Base-by-base conservation (phyloP, 2,888 invertebrate genomes). In the Dryadula phaetusa region DNA sequence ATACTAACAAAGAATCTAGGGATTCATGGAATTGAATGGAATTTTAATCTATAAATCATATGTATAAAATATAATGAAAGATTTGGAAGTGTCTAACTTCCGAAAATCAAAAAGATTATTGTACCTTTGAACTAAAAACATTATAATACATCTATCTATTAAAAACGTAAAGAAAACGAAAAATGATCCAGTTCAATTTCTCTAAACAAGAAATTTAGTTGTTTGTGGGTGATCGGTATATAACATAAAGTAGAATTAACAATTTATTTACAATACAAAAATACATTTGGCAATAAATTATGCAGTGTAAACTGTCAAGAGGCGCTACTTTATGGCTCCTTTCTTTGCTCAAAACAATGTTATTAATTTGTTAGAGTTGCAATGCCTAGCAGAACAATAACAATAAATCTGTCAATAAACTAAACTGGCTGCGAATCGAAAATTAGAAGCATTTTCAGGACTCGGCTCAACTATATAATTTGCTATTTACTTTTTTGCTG, bases 351-450 rank as follows among this genome's bases (percentile, higher is more conserved):
- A 58, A 62, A 66, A 66, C 70, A 73, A 73, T 72, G 71, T 74
- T 79, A 79, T 79, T 81, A 79, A 79, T 80, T 82, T 71, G 77
- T 78, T 79, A 76, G 75, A 75, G 73, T 67, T 52, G 62, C 61
- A 66, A 34, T 32, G 63, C 40, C 68, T 66, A 69, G 61, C 70
- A 42, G 70, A 67, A 72, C 77, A 78, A 80, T 82, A 78, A 79
- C 77, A 73, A 77, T 83, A 85, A 84, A 84, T 82, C 79, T 79
- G 78, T 82, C 82, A 81, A 80, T 82, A 70, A 75, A 67, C 65
- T 71, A 67, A 71, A 66, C 70, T 60, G 54, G 64, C 42, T 63
- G 68, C 70, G 63, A 71, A 74, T 70, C 66, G 28, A 60, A 66
- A 72, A 71, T 70, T 65, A 71, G 64, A 67, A 58, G 18, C 42